These are phyloP conservation scores for Burhinus oedicnemus DNA, from an alignment of 2,113 vertebrate species.

Conservation along the genomic window DNA sequence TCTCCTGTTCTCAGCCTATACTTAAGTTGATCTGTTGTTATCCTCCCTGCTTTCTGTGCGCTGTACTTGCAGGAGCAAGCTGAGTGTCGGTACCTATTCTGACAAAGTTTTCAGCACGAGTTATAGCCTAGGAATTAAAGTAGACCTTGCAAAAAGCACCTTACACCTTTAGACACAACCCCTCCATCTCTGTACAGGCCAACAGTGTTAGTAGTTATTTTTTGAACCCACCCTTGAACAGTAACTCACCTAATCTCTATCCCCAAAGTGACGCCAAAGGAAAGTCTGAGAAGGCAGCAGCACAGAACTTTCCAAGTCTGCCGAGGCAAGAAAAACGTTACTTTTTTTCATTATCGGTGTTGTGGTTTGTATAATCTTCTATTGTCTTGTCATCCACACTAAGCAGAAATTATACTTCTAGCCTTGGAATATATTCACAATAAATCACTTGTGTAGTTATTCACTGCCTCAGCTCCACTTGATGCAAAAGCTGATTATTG, in stretches of 20 bases:
- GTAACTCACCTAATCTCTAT: constrained; percentile 71
- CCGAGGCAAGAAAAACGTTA: constrained; percentile 60
- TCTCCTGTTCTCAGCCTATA: neutral
- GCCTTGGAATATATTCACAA: constrained; percentile 18
- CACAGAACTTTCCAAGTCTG: constrained; percentile 54
- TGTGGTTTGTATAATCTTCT: constrained; percentile 55
- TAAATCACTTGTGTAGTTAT: neutral
- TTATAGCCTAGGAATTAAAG: neutral
- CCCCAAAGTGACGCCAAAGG: constrained; percentile 68
- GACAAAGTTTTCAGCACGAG: neutral
- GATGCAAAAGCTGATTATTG: constrained; percentile 35
- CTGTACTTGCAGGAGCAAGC: neutral
- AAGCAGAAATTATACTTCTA: constrained; percentile 6
- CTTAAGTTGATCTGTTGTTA: neutral
- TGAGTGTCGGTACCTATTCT: neutral
- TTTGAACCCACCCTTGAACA: constrained; percentile 44
- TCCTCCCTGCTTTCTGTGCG: neutral
- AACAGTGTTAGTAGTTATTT: neutral
- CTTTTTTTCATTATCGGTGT: constrained; percentile 49
- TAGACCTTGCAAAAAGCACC: neutral
- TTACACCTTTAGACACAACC: neutral
- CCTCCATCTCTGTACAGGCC: neutral
- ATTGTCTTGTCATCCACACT: constrained; percentile 63
- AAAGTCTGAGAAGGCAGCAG: constrained; percentile 52
- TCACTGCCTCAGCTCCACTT: constrained; percentile 20